These are phyloP conservation scores for Gambusia affinis DNA, from an alignment of 2,113 vertebrate species.

Conservation along the genomic window DNA sequence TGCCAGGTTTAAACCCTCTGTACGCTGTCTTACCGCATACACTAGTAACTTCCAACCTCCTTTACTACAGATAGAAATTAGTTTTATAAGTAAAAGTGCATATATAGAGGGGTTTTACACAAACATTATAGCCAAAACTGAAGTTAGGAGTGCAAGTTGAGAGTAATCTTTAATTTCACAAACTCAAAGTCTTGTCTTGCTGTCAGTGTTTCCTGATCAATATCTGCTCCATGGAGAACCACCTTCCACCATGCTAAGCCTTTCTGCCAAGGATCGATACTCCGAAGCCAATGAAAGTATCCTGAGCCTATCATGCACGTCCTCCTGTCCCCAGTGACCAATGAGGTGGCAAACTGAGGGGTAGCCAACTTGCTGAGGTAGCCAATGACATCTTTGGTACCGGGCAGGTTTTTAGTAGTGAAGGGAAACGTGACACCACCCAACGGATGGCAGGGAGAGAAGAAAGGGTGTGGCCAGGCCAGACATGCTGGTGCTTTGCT, in stretches of 20 bases:
- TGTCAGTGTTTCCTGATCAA: constrained; percentile 31
- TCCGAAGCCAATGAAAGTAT: constrained; percentile 39
- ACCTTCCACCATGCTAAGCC: constrained; percentile 35
- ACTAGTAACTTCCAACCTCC: not conserved
- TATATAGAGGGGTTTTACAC: not conserved
- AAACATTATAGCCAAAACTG: not conserved
- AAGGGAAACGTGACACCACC: constrained; percentile 71
- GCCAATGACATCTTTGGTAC: constrained; percentile 71
- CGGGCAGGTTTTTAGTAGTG: constrained; percentile 64
- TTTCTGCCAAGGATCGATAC: constrained; percentile 54
- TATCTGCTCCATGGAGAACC: constrained; percentile 44
- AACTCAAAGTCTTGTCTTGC: constrained; percentile 2
- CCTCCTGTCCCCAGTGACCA: constrained; percentile 54
- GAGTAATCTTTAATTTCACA: not conserved
- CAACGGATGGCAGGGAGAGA: constrained; percentile 53
- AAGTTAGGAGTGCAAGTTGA: not conserved
- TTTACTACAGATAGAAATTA: not conserved
- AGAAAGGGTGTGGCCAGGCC: constrained; percentile 68
- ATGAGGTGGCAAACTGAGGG: constrained; percentile 56
- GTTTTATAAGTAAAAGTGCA: not conserved
- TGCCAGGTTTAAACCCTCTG: constrained; percentile 4
- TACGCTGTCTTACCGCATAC: not conserved
- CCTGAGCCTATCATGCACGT: constrained; percentile 51
- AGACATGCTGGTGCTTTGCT: constrained; percentile 66
- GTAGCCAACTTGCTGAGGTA: constrained; percentile 57